Base-by-base conservation (phyloP, 2,113 vertebrate species). In the Eurystomus gularis region DNA sequence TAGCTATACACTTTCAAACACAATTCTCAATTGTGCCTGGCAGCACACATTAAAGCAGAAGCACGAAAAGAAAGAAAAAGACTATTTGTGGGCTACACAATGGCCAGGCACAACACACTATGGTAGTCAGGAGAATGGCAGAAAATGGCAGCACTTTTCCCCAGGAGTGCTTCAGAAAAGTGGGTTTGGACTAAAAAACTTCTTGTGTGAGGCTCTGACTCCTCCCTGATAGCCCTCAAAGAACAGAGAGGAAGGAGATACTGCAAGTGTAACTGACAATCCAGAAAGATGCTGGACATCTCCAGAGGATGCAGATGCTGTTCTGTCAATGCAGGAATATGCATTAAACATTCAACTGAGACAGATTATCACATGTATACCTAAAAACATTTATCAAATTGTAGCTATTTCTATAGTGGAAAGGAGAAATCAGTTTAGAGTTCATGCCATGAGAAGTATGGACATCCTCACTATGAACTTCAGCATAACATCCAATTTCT, bases 11-110 rank as follows among this genome's bases (percentile, higher is more conserved):
- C 26, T 40, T 87, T 60, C 66, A 85, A 78, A 64, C 17, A 35
- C 0, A 0, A 26, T 73, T 85, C 23, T 57, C 10, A 61, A 2
- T 26, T 66, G 25, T 57, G 17, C 33, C 39, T 1, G 1, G 28
- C 11, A 82, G 19, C 0, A 0, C 33, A 29, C 0, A 7, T 23
- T 55, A 71, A 78, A 55, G 46, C 2, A 57, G n/a, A 90, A 81
- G 11, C 8, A 79, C 6, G 13, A 52, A 72, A 79, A 75, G 16
- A 40, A 84, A 60, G 13, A 9, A 70, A 33, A 78, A 9, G 3
- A 5, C 3, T 3, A 16, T 52, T 48, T 95, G 29, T 61, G 37
- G 3, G 51, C 62, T 69, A 11, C 13, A 42, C 25, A 69, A 37
- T 5, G 11, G 8, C 35, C 57, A 82, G 48, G 19, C 68, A 55